Base-by-base conservation (phyloP, 2,113 vertebrate genomes). In the Podarcis raffonei region DNA sequence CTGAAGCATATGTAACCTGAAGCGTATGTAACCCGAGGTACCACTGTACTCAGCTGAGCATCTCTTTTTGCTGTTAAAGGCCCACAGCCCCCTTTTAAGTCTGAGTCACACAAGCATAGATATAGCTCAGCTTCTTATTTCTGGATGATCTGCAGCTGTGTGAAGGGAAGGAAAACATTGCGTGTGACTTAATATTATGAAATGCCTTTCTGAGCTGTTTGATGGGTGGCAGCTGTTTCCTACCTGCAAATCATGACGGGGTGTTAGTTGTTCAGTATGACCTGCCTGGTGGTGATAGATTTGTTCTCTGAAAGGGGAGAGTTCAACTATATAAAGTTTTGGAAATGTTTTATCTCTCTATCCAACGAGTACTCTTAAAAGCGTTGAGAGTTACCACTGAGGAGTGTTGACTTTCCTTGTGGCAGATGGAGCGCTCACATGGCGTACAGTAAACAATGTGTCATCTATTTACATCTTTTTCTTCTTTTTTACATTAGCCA, bases 401-500 rank as follows among this genome's bases (percentile, higher is more conserved):
- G 87, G 91, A 95, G 86, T 62, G 2, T 75, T 95, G 93, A 92
- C 87, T 95, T 94, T 96, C 90, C 88, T 81, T 84, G 90, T 22
- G 92, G 93, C 95, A 96, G 95, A 96, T 96, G 95, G 95, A 95
- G 85, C 12, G 89, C 90, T 93, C 95, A 96, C 95, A 94, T 95
- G 95, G 95, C 84, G 90, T 88, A 92, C 88, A 0, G 76, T 93
- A 95, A 93, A 91, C 92, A 94, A 92, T 96, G 95, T 93, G 94
- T 96, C 95, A 96, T 95, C 95, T 96, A 93, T 95, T 95, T 96
- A 94, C 94, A 95, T 93, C 84, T 95, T 11, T 48, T 48, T 48
- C 59, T 59, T 59, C 16, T 93, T 95, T 96, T 96, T 95, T 93
- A 93, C 87, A 93, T 94, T 95, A 94, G 93, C 88, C 95, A 93